Conservation (phyloP, 2,888 invertebrate species). For the Electrophaes corylata region DNA sequence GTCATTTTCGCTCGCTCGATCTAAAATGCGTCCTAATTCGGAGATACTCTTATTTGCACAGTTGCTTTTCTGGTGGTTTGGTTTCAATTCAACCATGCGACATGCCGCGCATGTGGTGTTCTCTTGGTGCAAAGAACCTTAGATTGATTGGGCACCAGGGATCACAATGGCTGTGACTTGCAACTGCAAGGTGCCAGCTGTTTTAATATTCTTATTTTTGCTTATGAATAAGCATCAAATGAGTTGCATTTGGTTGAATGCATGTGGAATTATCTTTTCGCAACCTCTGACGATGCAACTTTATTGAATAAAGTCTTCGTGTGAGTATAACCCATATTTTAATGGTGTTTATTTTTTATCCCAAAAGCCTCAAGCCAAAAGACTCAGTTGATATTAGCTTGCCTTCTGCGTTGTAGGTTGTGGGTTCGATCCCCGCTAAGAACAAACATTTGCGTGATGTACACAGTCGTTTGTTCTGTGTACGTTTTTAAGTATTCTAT, state of each 20-base stretch:
- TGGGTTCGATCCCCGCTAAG: too few relatives aligned
- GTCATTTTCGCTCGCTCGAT: too few relatives aligned
- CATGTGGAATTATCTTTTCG: slow-evolving; percentile 13
- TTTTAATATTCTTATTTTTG: slow-evolving; percentile 27
- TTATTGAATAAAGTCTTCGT: not conserved
- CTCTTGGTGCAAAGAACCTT: slow-evolving; percentile 23
- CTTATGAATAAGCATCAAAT: slow-evolving; percentile 26
- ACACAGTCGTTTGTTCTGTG: too few relatives aligned
- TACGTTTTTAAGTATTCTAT: too few relatives aligned
- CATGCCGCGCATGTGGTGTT: slow-evolving; percentile 3
- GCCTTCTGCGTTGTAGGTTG: too few relatives aligned
- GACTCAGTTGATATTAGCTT: too few relatives aligned
- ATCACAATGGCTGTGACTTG: slow-evolving; percentile 42
- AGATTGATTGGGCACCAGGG: slow-evolving; percentile 36
- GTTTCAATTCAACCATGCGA: not conserved
- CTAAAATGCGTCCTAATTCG: too few relatives aligned
- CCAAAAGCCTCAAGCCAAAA: too few relatives aligned
- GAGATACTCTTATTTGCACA: too few relatives aligned
- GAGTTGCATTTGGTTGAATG: slow-evolving; percentile 18
- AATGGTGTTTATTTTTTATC: not conserved
- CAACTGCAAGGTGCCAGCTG: slow-evolving; percentile 32
- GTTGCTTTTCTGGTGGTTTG: not conserved
- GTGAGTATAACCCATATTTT: too few relatives aligned
- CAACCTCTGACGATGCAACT: slow-evolving; percentile 20
- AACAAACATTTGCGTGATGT: too few relatives aligned